phyloP scores from a whole-genome alignment of 1,140 invertebrate genomes.

The Drosophila pruinosa region DNA sequence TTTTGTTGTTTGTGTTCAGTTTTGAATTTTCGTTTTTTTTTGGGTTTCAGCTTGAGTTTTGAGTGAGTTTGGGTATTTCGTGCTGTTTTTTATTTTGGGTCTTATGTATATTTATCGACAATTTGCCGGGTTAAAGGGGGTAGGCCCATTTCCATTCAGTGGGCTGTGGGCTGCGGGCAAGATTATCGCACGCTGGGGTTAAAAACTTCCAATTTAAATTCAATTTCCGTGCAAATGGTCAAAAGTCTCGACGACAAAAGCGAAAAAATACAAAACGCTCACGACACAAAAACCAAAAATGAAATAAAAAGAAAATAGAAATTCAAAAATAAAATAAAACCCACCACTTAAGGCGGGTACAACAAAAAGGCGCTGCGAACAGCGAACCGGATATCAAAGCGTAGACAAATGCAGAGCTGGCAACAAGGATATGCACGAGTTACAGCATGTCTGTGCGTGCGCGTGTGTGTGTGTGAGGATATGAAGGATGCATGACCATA shows the following conservation, averaged over 20 bases:
- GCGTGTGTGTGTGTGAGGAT: constrained; percentile 13
- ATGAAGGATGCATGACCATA: constrained; percentile 73
- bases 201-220: constrained; percentile 81
- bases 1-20: constrained; percentile 2
- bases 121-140: constrained; percentile 23
- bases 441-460: background rate
- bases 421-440: constrained; percentile 29
- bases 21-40: background rate
- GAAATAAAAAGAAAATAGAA: constrained; percentile 33
- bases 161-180: constrained; percentile 37
- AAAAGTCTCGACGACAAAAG: constrained; percentile 68
- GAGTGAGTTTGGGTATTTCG: too few relatives aligned
- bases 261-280: constrained; percentile 24
- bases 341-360: constrained; percentile 70
- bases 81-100: constrained; percentile 1
- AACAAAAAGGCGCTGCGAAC: constrained; percentile 39
- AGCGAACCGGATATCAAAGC: constrained; percentile 72
- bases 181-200: constrained; percentile 77
- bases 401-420: constrained; percentile 46
- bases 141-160: background rate
- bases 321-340: constrained; percentile 50
- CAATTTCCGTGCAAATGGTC: constrained; percentile 81
- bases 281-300: constrained; percentile 1
- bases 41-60: constrained; percentile 7
- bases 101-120: constrained; percentile 57